phyloP scores from a whole-genome alignment of 1,140 invertebrate genomes.

The Harpegnathos saltator region DNA sequence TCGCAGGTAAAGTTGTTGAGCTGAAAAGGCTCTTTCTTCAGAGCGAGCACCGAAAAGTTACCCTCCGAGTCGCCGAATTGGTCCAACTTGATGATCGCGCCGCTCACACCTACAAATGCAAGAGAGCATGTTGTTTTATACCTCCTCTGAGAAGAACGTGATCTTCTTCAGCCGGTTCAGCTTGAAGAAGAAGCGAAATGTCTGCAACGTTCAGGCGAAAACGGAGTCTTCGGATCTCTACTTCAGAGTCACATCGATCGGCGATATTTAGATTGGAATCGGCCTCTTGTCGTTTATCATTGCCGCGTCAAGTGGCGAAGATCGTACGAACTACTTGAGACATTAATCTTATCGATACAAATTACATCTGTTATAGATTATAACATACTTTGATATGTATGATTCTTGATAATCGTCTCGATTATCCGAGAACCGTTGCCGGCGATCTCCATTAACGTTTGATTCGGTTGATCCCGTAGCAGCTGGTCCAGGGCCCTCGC shows the following conservation, averaged over 20 bases:
- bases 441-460: slow-evolving; percentile 90
- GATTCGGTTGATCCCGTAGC: slow-evolving; percentile 87
- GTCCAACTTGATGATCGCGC: slow-evolving; percentile 95
- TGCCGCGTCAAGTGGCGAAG: not conserved
- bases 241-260: not conserved
- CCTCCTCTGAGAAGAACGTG: no score
- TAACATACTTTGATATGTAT: slow-evolving; percentile 92
- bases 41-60: slow-evolving; percentile 97
- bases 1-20: slow-evolving; percentile 89
- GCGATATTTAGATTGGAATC: not conserved
- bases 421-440: slow-evolving; percentile 92
- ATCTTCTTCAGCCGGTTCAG: no score
- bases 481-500: slow-evolving; percentile 93
- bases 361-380: slow-evolving; percentile 54
- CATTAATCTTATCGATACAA: slow-evolving; percentile 8
- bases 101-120: slow-evolving; percentile 92
- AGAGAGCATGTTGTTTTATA: no score
- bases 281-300: slow-evolving; percentile 15
- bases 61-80: slow-evolving; percentile 97
- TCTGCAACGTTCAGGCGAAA: no score
- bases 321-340: slow-evolving; percentile 32
- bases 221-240: not conserved
- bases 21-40: slow-evolving; percentile 86
- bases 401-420: slow-evolving; percentile 91
- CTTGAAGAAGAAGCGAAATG: no score